Conservation (phyloP, 2,113 vertebrate species). For the Mastomys coucha region DNA sequence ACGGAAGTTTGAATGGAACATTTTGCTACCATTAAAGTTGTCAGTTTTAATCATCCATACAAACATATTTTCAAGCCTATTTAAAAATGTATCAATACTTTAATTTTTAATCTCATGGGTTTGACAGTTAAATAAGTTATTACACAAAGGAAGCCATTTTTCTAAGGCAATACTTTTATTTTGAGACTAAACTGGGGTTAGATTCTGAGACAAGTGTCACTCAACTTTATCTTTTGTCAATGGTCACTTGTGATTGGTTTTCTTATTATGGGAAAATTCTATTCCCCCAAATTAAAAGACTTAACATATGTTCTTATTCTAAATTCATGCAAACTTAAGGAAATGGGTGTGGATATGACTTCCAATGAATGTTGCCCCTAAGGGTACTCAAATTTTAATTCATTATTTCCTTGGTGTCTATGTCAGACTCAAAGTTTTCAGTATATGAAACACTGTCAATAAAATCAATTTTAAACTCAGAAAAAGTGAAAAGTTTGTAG, state of each 20-base stretch:
- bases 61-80: background rate
- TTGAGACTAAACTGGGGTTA: background rate
- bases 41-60: background rate
- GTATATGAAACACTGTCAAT: conserved; percentile 10
- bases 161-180: background rate
- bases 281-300: conserved; percentile 3
- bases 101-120: background rate
- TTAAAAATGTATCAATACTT: background rate
- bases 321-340: conserved; percentile 34
- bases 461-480: conserved; percentile 8
- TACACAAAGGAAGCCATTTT: conserved; percentile 9
- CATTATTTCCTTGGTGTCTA: conserved; percentile 20
- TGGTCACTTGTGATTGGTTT: conserved; percentile 6
- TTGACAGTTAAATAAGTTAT: background rate
- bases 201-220: background rate
- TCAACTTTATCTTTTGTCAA: background rate
- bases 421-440: background rate
- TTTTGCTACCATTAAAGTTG: background rate
- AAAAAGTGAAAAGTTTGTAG: conserved; percentile 26
- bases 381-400: conserved; percentile 10
- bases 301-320: conserved; percentile 49
- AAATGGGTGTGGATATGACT: background rate
- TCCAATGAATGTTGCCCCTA: background rate
- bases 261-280: conserved; percentile 42
- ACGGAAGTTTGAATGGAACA: background rate